Evolutionary conservation across 2,888 invertebrate species (phyloP).

Genomic region (Holacanthella duospinosa): DNA sequence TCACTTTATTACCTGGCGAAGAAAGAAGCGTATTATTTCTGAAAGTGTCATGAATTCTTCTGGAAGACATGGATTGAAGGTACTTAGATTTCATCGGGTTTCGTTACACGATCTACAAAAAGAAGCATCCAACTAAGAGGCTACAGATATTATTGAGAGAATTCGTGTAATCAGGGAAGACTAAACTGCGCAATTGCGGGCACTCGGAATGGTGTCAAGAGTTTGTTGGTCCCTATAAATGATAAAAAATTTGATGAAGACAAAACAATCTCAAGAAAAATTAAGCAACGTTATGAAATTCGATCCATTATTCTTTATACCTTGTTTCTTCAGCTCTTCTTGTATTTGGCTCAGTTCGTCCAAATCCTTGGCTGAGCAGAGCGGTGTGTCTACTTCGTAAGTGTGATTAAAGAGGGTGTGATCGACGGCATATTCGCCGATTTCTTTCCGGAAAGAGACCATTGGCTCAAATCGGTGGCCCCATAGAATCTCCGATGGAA

Average conservation of each 20-base stretch:
- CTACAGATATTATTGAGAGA: too few relatives aligned
- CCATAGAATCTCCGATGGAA: slow-evolving; percentile 79
- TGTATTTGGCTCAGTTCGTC: slow-evolving; percentile 43
- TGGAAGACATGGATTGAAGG: too few relatives aligned
- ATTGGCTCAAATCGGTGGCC: slow-evolving; percentile 56
- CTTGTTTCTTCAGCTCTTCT: slow-evolving; percentile 29
- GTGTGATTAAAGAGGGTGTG: slow-evolving; percentile 88
- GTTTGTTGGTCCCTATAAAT: not conserved
- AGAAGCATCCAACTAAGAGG: too few relatives aligned
- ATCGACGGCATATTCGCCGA: slow-evolving; percentile 67
- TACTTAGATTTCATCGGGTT: too few relatives aligned
- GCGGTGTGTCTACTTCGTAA: slow-evolving; percentile 80
- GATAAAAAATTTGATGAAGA: too few relatives aligned
- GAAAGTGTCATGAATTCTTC: too few relatives aligned
- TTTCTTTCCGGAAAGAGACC: slow-evolving; percentile 54
- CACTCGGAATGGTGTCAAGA: not conserved
- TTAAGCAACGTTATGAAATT: too few relatives aligned
- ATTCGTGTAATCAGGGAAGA: not conserved
- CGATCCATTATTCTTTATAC: slow-evolving; percentile 15
- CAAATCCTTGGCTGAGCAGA: slow-evolving; percentile 76
- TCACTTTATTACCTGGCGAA: too few relatives aligned
- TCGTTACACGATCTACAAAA: too few relatives aligned
- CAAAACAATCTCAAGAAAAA: not conserved
- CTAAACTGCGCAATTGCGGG: not conserved
- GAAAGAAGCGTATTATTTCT: too few relatives aligned